Evolutionary conservation across 2,888 invertebrate species (phyloP).

Genomic region (Drosophila mettleri): DNA sequence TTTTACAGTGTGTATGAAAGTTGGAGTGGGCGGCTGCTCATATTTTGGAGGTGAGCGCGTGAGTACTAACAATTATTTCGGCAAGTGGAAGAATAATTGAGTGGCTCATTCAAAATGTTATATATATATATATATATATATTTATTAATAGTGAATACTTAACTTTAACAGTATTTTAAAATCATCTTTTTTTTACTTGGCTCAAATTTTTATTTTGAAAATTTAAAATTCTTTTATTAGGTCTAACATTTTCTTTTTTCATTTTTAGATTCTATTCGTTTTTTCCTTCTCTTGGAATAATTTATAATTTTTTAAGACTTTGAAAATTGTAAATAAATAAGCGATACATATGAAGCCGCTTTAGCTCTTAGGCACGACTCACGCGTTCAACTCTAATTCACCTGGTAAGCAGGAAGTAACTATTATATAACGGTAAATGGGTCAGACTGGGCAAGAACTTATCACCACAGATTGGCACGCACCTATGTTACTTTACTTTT

Average conservation of each 20-base stretch:
- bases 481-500: constrained; percentile 45
- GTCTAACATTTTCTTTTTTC: too few species aligned
- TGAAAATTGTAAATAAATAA: neutral
- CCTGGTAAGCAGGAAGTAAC: constrained; percentile 61
- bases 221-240: too few species aligned
- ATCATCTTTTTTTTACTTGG: too few species aligned
- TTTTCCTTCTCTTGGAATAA: neutral
- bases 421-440: constrained; percentile 71
- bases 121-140: too few species aligned
- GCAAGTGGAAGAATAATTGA: neutral
- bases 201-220: too few species aligned
- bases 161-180: too few species aligned
- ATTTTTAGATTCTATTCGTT: neutral
- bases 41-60: constrained; percentile 24
- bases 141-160: too few species aligned
- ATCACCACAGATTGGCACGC: constrained; percentile 61
- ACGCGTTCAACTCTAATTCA: constrained; percentile 48
- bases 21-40: constrained; percentile 22
- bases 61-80: neutral
- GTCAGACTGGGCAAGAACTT: constrained; percentile 50
- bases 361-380: constrained; percentile 10
- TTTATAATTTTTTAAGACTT: too few species aligned
- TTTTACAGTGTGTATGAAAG: constrained; percentile 17
- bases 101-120: too few species aligned
- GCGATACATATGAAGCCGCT: neutral